A percentile compares a stretch with the other conserved stretches of the same genome.
These are phyloP conservation scores for Platypus cylindrus DNA, from an alignment of 2,888 invertebrate species.

Conservation along the genomic window DNA sequence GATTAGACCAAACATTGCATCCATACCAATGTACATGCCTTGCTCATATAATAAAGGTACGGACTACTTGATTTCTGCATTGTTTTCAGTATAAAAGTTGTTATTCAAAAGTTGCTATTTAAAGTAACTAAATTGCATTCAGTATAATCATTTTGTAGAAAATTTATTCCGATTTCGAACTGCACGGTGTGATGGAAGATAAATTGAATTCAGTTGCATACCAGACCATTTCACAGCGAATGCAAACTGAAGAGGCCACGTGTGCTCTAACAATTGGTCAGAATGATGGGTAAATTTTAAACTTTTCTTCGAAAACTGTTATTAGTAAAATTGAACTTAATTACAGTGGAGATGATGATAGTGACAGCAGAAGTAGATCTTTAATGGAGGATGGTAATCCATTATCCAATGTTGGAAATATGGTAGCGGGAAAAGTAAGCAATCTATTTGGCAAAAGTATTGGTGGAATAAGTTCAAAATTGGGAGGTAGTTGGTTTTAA, in stretches of 20 bases:
- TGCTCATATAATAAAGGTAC: conserved; percentile 86
- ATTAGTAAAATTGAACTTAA: too few relatives aligned
- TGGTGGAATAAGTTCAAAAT: conserved; percentile 78
- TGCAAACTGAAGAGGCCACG: conserved; percentile 95
- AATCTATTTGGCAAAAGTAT: conserved; percentile 84
- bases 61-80: too few relatives aligned
- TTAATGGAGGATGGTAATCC: conserved; percentile 55
- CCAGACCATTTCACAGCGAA: conserved; percentile 80
- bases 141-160: conserved; percentile 50
- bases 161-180: conserved; percentile 97
- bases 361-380: conserved; percentile 44
- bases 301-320: too few relatives aligned
- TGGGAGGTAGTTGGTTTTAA: conserved; percentile 81
- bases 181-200: conserved; percentile 97
- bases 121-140: too few relatives aligned
- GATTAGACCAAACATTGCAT: conserved; percentile 86
- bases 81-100: too few relatives aligned
- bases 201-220: conserved; percentile 92
- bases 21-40: conserved; percentile 96
- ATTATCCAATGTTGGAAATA: conserved; percentile 68
- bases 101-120: too few relatives aligned
- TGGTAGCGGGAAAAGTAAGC: conserved; percentile 78
- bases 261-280: conserved; percentile 77
- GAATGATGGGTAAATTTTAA: conserved; percentile 48
- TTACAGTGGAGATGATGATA: conserved; percentile 47